Evolutionary conservation across 2,888 invertebrate genomes (phyloP).

Genomic region (Torymus aiolomorphi): DNA sequence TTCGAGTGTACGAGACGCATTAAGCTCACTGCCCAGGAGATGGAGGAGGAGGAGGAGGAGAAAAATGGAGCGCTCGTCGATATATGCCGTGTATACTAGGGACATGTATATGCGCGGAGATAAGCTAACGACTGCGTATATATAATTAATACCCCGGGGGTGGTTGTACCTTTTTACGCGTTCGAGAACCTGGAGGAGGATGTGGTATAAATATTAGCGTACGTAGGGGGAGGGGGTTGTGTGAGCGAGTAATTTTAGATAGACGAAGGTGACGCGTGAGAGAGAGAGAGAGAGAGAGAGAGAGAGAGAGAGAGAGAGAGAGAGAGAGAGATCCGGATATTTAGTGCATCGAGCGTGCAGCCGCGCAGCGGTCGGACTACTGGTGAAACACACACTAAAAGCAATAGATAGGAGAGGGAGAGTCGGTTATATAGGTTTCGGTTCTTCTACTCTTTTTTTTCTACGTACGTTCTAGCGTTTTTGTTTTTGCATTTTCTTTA

Average conservation of each 20-base stretch:
- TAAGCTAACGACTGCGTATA: conserved; percentile 18
- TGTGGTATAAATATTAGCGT: conserved; percentile 36
- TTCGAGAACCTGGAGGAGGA: not conserved
- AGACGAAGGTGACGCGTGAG: conserved; percentile 2
- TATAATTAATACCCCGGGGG: not conserved
- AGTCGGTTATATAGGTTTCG: conserved; percentile 5
- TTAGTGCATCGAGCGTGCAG: conserved; percentile 6
- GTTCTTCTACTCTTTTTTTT: conserved; percentile 3
- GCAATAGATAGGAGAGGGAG: too few species aligned
- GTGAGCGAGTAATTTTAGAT: conserved; percentile 27
- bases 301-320: conserved; percentile 11
- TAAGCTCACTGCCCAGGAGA: conserved; percentile 26
- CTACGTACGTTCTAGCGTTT: conserved; percentile 7
- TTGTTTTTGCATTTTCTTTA: conserved; percentile 19
- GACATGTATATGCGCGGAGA: not conserved
- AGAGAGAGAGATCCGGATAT: conserved; percentile 12
- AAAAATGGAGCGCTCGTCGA: not conserved
- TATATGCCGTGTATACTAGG: not conserved
- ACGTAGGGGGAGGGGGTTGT: too few species aligned
- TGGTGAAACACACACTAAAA: too few species aligned
- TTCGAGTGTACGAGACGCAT: not conserved
- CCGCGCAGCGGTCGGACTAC: too few species aligned
- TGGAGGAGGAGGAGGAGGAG: not conserved
- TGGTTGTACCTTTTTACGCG: conserved; percentile 26
- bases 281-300: conserved; percentile 1